Evolutionary conservation across 1,140 invertebrate genomes (phyloP).

Genomic region (Ectropis grisescens): DNA sequence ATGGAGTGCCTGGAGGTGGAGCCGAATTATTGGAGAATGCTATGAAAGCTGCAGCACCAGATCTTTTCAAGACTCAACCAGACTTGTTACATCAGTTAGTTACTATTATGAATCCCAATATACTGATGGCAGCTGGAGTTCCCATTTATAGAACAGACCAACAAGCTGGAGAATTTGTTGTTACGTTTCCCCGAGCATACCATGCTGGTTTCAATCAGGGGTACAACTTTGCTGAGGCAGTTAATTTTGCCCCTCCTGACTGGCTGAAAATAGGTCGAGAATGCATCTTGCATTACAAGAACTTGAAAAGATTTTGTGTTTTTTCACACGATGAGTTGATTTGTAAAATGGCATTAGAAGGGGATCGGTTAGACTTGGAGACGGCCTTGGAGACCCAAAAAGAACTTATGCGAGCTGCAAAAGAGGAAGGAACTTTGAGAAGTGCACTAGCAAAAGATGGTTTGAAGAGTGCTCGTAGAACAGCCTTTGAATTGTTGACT

Average conservation of each 20-base stretch:
- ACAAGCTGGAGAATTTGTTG: slow-evolving; percentile 98
- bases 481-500: slow-evolving; percentile 92
- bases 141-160: slow-evolving; percentile 90
- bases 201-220: slow-evolving; percentile 99
- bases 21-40: slow-evolving; percentile 95
- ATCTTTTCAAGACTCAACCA: slow-evolving; percentile 95
- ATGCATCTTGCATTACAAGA: slow-evolving; percentile 95
- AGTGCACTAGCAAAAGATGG: slow-evolving; percentile 86
- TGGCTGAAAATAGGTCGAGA: slow-evolving; percentile 96
- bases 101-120: slow-evolving; percentile 98
- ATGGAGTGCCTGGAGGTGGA: slow-evolving; percentile 93
- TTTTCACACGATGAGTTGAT: slow-evolving; percentile 99
- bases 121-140: slow-evolving; percentile 88
- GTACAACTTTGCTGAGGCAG: slow-evolving; percentile 99
- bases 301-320: slow-evolving; percentile 94
- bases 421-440: slow-evolving; percentile 81
- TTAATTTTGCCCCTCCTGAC: slow-evolving; percentile 99
- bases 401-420: slow-evolving; percentile 88
- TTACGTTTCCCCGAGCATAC: slow-evolving; percentile 98
- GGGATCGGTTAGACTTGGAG: slow-evolving; percentile 89
- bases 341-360: slow-evolving; percentile 96
- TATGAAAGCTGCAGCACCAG: slow-evolving; percentile 96
- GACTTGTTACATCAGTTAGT: slow-evolving; percentile 98
- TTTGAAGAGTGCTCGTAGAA: slow-evolving; percentile 86
- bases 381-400: slow-evolving; percentile 88